Percentiles rank a stretch among this genome's conserved stretches.
These are phyloP conservation scores for Megamerina dolium DNA, from an alignment of 2,888 invertebrate genomes.

Conservation along the genomic window DNA sequence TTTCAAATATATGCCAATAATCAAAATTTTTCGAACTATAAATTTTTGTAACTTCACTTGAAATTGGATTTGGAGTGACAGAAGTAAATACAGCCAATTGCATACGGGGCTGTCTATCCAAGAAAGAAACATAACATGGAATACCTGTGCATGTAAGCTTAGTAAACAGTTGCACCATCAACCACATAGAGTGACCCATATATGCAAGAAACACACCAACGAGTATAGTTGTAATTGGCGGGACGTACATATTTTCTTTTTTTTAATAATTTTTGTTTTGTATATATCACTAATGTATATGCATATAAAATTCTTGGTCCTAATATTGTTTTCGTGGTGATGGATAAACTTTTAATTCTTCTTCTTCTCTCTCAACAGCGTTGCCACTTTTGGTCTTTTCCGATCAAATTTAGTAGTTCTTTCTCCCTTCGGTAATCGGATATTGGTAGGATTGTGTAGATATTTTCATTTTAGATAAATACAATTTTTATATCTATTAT, in stretches of 20 bases:
- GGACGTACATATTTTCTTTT: slow-evolving; percentile 28
- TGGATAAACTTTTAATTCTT: too few relatives aligned
- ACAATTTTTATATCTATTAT: too few relatives aligned
- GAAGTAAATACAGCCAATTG: slow-evolving; percentile 67
- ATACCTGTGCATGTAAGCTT: slow-evolving; percentile 53
- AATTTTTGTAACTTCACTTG: slow-evolving; percentile 57
- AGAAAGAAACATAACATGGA: slow-evolving; percentile 64
- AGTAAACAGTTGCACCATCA: slow-evolving; percentile 66
- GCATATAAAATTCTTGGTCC: too few relatives aligned
- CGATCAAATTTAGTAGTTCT: too few relatives aligned
- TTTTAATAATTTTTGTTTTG: neutral
- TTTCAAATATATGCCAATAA: slow-evolving; percentile 56
- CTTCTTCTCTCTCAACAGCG: too few relatives aligned
- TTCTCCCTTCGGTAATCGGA: too few relatives aligned
- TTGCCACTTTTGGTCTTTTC: too few relatives aligned
- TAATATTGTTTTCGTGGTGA: too few relatives aligned
- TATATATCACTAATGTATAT: too few relatives aligned
- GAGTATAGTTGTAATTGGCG: slow-evolving; percentile 60
- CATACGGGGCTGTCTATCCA: slow-evolving; percentile 61
- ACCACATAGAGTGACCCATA: slow-evolving; percentile 70
- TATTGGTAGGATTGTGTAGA: too few relatives aligned
- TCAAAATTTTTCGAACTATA: slow-evolving; percentile 61
- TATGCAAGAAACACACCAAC: slow-evolving; percentile 63
- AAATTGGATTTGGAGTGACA: slow-evolving; percentile 54
- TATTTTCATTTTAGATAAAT: too few relatives aligned